A percentile compares a stretch with the other conserved stretches of the same genome.
phyloP scores from a whole-genome alignment of 2,888 invertebrate species.

The Hermodice carunculata region DNA sequence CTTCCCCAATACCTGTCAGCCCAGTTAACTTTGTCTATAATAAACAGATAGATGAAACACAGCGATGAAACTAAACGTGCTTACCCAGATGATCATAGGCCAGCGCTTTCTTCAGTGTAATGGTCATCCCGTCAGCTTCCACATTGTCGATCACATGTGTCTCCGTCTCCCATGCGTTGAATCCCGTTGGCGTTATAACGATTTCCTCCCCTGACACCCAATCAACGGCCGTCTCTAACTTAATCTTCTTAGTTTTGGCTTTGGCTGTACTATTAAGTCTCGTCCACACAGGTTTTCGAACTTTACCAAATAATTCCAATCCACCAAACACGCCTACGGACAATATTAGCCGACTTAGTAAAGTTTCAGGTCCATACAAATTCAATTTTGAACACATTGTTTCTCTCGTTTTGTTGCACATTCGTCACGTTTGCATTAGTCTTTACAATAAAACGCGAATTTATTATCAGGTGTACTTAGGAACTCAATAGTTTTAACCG shows the following conservation, averaged over 20 bases:
- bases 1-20: too few relatives aligned
- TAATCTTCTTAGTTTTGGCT: slow-evolving; percentile 24
- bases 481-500: too few relatives aligned
- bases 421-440: too few relatives aligned
- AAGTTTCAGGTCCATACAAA: too few relatives aligned
- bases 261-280: slow-evolving; percentile 29
- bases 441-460: too few relatives aligned
- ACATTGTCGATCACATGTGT: slow-evolving; percentile 31
- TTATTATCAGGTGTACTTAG: too few relatives aligned
- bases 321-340: slow-evolving; percentile 48
- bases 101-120: slow-evolving; percentile 49
- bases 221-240: slow-evolving; percentile 32
- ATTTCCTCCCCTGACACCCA: slow-evolving; percentile 39
- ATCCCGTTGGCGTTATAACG: slow-evolving; percentile 33
- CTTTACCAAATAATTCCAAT: slow-evolving; percentile 42
- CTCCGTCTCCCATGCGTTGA: slow-evolving; percentile 34
- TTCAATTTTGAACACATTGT: too few relatives aligned
- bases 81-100: slow-evolving; percentile 47
- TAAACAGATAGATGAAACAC: too few relatives aligned
- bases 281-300: slow-evolving; percentile 34
- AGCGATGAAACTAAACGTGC: background rate
- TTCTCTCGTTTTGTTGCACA: too few relatives aligned
- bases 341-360: too few relatives aligned
- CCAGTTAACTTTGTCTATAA: too few relatives aligned
- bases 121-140: slow-evolving; percentile 31